A percentile compares a stretch with the other conserved stretches of the same genome.
These are phyloP conservation scores for Sparidentex hasta DNA, from an alignment of 2,797 vertebrate species.

Conservation along the genomic window DNA sequence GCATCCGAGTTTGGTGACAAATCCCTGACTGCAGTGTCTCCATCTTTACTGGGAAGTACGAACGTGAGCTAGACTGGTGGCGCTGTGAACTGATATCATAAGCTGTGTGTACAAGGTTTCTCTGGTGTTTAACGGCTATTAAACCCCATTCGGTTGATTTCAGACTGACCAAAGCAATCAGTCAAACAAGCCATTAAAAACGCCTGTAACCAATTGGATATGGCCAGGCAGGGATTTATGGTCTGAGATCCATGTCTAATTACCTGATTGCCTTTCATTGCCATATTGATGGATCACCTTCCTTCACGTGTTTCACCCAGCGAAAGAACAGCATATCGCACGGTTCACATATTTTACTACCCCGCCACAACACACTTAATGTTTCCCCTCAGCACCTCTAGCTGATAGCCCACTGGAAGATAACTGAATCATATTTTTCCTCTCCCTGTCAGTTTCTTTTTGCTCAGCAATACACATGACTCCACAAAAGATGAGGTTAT, in stretches of 20 bases:
- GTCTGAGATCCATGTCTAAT: constrained; percentile 60
- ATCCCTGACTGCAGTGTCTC: constrained; percentile 26
- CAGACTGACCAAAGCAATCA: constrained; percentile 51
- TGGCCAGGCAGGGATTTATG: constrained; percentile 60
- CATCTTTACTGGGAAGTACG: constrained; percentile 16
- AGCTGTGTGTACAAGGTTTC: constrained; percentile 9
- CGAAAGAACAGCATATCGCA: constrained; percentile 45
- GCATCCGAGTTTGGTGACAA: constrained; percentile 22
- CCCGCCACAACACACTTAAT: constrained; percentile 32
- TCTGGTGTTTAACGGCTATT: constrained; percentile 48
- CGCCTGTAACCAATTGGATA: constrained; percentile 52
- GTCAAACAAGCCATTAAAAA: constrained; percentile 62
- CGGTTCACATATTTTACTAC: constrained; percentile 45
- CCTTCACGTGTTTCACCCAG: constrained; percentile 36
- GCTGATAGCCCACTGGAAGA: constrained; percentile 44
- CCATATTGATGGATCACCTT: constrained; percentile 67
- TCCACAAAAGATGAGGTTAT: constrained; percentile 31
- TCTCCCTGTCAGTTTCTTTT: constrained; percentile 64
- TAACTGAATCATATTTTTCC: constrained; percentile 51
- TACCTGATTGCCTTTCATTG: constrained; percentile 72
- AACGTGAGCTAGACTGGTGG: constrained; percentile 11
- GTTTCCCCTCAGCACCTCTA: constrained; percentile 38
- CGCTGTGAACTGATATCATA: constrained; percentile 35
- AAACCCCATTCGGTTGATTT: constrained; percentile 46
- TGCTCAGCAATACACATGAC: constrained; percentile 43